phyloP scores from a whole-genome alignment of 1,140 invertebrate species.

The Drosophila repletoides region DNA sequence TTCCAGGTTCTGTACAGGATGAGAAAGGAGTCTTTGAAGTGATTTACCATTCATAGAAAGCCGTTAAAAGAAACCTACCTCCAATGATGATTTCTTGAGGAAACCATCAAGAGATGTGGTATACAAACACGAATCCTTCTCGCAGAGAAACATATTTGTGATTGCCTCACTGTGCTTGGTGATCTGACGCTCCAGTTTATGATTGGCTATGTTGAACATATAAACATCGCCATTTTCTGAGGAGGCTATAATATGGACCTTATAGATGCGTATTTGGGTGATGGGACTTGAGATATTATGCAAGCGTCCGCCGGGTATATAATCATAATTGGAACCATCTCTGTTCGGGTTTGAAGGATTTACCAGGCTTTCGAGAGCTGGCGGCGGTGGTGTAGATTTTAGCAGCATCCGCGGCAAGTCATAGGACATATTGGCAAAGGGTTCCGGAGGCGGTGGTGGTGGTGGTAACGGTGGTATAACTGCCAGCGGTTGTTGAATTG shows the following conservation, averaged over 20 bases:
- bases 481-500: constrained; percentile 28
- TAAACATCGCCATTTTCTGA: constrained; percentile 85
- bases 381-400: constrained; percentile 6
- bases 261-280: constrained; percentile 63
- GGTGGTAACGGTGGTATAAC: constrained; percentile 58
- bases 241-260: constrained; percentile 81
- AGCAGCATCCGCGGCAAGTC: constrained; percentile 20
- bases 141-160: constrained; percentile 67
- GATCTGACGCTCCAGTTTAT: constrained; percentile 83
- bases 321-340: not conserved
- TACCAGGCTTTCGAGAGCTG: not conserved
- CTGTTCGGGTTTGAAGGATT: not conserved
- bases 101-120: constrained; percentile 77
- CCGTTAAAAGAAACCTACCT: constrained; percentile 40
- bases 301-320: constrained; percentile 49
- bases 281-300: constrained; percentile 52
- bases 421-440: constrained; percentile 34
- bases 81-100: constrained; percentile 66
- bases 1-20: constrained; percentile 58
- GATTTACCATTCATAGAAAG: not conserved
- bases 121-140: constrained; percentile 51
- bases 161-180: constrained; percentile 78
- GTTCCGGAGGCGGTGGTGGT: constrained; percentile 53
- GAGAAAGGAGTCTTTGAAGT: not conserved
- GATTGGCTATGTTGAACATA: constrained; percentile 82